Percentiles rank a stretch among this genome's conserved stretches.
Conservation (phyloP, 1,140 invertebrate genomes). For the Cataglyphis hispanica region DNA sequence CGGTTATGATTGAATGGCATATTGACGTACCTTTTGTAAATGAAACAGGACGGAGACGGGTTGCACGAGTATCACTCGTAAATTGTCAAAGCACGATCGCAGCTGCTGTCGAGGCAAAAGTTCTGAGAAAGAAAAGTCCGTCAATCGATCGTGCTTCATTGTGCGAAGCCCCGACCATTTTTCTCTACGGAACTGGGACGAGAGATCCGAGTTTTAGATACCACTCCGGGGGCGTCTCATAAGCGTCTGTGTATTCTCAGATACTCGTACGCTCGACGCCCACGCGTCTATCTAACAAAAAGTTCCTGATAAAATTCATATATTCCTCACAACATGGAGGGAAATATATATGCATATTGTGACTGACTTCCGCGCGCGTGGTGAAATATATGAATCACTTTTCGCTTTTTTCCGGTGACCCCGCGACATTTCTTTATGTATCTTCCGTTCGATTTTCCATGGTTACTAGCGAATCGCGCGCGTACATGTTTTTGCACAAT, state of each 20-base stretch:
- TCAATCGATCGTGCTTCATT: slow-evolving; percentile 70
- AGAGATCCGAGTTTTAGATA: slow-evolving; percentile 68
- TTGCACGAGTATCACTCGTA: slow-evolving; percentile 21
- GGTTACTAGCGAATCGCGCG: slow-evolving; percentile 15
- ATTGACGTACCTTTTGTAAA: slow-evolving; percentile 33
- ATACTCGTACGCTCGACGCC: not conserved
- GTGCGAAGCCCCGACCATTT: slow-evolving; percentile 59
- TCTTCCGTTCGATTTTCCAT: slow-evolving; percentile 66
- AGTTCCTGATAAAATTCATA: slow-evolving; percentile 24
- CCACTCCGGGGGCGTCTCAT: slow-evolving; percentile 21
- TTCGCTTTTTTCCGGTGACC: slow-evolving; percentile 8
- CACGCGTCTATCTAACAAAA: slow-evolving; percentile 10
- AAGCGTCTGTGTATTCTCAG: slow-evolving; percentile 47
- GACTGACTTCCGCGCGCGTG: not conserved
- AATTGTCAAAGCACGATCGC: slow-evolving; percentile 45
- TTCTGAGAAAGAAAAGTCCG: slow-evolving; percentile 47
- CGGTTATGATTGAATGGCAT: not conserved
- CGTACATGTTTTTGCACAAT: slow-evolving; percentile 62
- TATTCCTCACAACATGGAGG: slow-evolving; percentile 9
- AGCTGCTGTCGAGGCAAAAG: slow-evolving; percentile 42
- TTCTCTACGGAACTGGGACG: slow-evolving; percentile 47
- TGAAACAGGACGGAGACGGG: not conserved
- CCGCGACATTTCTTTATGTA: not conserved
- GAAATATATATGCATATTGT: not conserved
- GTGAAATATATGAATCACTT: slow-evolving; percentile 12